Percentiles rank a stretch among this genome's conserved stretches.
phyloP scores from a whole-genome alignment of 2,797 vertebrate species.

The Gambelia wislizenii region DNA sequence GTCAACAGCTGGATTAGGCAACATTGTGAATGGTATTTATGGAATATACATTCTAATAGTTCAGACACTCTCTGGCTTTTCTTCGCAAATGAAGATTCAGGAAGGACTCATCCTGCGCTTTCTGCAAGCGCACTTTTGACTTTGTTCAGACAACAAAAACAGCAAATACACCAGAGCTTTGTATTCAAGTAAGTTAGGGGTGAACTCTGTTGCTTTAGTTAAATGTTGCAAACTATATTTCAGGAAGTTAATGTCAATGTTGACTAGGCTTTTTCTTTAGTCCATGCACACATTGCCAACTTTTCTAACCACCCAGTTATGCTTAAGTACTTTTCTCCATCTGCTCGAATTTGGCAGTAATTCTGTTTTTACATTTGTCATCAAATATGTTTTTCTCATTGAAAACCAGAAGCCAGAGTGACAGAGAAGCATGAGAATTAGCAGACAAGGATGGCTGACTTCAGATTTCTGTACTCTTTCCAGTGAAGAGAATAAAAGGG shows the following conservation, averaged over 20 bases:
- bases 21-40: neutral
- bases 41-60: neutral
- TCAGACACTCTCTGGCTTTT: too few relatives aligned
- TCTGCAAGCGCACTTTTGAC: too few relatives aligned
- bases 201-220: neutral
- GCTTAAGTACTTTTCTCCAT: constrained; percentile 33
- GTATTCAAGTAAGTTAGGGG: neutral
- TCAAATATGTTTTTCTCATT: constrained; percentile 35
- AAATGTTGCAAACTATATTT: neutral
- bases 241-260: neutral
- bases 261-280: neutral
- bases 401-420: neutral
- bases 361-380: constrained; percentile 35
- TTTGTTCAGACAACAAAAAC: too few relatives aligned
- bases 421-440: neutral
- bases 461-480: neutral
- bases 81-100: too few relatives aligned
- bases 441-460: neutral
- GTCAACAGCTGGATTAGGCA: neutral
- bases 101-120: too few relatives aligned
- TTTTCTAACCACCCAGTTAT: constrained; percentile 36
- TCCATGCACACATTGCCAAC: neutral
- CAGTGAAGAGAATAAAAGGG: neutral
- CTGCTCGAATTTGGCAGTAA: constrained; percentile 42
- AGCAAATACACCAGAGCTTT: neutral